A percentile compares a stretch with the other conserved stretches of the same genome.
These are phyloP conservation scores for Trachemys scripta DNA, from an alignment of 2,113 vertebrate genomes.

Conservation along the genomic window DNA sequence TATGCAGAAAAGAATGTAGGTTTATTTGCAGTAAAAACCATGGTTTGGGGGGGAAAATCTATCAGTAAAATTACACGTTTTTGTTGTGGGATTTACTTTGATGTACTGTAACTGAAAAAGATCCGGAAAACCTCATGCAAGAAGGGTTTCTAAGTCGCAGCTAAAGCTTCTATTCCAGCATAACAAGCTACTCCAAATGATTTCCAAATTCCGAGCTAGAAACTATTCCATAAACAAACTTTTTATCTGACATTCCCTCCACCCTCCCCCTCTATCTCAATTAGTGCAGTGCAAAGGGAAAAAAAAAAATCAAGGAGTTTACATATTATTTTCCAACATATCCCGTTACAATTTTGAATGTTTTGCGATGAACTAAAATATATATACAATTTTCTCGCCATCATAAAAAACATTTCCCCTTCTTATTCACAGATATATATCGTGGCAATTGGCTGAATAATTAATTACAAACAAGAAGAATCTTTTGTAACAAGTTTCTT, in stretches of 20 bases:
- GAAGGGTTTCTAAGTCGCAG: conserved; percentile 81
- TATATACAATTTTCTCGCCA: conserved; percentile 59
- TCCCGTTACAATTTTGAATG: background rate
- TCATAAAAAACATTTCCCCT: conserved; percentile 71
- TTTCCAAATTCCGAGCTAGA: conserved; percentile 41
- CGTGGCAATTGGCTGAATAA: conserved; percentile 70
- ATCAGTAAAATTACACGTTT: conserved; percentile 84
- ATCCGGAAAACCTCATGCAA: conserved; percentile 85
- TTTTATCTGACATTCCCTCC: conserved; percentile 23
- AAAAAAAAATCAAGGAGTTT: conserved; percentile 57
- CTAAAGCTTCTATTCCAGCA: conserved; percentile 68
- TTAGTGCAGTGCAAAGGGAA: conserved; percentile 68
- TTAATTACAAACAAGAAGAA: conserved; percentile 74
- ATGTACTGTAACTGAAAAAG: conserved; percentile 82
- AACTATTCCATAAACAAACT: conserved; percentile 33
- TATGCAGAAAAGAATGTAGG: conserved; percentile 71
- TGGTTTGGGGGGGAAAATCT: conserved; percentile 73
- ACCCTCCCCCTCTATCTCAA: conserved; percentile 11
- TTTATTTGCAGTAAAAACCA: conserved; percentile 88
- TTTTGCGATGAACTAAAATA: conserved; percentile 66
- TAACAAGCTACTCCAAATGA: conserved; percentile 51
- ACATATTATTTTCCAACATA: conserved; percentile 61
- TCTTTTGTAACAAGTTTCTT: conserved; percentile 36
- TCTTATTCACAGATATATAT: conserved; percentile 80
- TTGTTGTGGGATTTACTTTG: conserved; percentile 60